Evolutionary conservation across 2,113 vertebrate genomes (phyloP).

Genomic region (Lampris incognitus): DNA sequence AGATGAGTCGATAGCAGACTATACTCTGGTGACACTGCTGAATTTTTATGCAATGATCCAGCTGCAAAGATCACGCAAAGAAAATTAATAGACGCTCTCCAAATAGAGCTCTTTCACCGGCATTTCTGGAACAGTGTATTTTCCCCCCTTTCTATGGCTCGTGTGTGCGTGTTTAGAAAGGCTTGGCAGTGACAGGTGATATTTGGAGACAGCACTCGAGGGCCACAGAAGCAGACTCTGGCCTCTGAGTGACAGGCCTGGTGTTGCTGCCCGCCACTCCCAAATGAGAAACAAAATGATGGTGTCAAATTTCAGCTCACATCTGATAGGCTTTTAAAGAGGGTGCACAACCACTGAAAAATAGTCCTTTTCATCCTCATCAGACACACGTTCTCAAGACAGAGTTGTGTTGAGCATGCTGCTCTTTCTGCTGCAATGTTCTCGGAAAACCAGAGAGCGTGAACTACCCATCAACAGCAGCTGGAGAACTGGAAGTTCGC

Average conservation of each 20-base stretch:
- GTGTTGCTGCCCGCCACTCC: slow-evolving; percentile 46
- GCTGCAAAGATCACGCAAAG: background rate
- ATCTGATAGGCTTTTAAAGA: slow-evolving; percentile 51
- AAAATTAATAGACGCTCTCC: background rate
- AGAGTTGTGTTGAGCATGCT: slow-evolving; percentile 25
- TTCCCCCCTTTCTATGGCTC: background rate
- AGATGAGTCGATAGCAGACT: no score
- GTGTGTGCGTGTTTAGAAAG: background rate
- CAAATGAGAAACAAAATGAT: slow-evolving; percentile 66
- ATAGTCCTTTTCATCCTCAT: slow-evolving; percentile 41
- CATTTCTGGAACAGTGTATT: background rate
- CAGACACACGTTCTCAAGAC: slow-evolving; percentile 41
- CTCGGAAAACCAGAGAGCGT: slow-evolving; percentile 38
- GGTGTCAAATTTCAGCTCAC: slow-evolving; percentile 62
- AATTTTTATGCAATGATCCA: background rate
- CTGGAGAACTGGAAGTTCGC: slow-evolving; percentile 50
- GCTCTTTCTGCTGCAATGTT: slow-evolving; percentile 1
- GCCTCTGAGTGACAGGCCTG: slow-evolving; percentile 63
- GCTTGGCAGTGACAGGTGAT: slow-evolving; percentile 38
- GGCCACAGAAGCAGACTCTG: slow-evolving; percentile 23
- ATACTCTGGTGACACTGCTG: background rate
- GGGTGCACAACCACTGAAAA: slow-evolving; percentile 40
- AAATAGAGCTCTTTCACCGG: background rate
- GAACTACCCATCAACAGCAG: slow-evolving; percentile 59
- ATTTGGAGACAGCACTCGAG: slow-evolving; percentile 36